A percentile compares a stretch with the other conserved stretches of the same genome.
phyloP scores from a whole-genome alignment of 2,797 vertebrate species.

The Orestias chungarensis region DNA sequence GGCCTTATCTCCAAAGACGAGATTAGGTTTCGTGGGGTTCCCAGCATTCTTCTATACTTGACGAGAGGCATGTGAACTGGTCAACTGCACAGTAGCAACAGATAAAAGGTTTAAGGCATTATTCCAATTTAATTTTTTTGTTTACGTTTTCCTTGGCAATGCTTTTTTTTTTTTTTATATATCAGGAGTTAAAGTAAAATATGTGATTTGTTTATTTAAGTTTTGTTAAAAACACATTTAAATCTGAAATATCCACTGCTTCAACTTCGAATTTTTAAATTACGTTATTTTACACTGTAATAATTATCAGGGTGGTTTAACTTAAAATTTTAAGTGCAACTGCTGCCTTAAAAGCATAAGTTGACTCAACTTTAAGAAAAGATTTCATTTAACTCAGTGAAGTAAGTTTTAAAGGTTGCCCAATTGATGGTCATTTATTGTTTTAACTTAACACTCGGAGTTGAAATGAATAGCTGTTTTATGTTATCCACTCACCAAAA shows the following conservation, averaged over 20 bases:
- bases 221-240: neutral
- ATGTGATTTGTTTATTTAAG: constrained; percentile 4
- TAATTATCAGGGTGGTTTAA: too few species aligned
- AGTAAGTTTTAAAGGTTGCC: too few species aligned
- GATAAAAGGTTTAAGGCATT: constrained; percentile 61
- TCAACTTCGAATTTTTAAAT: constrained; percentile 1
- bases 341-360: too few species aligned
- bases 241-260: neutral
- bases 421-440: too few species aligned
- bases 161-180: constrained; percentile 21
- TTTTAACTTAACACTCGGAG: too few species aligned
- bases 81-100: constrained; percentile 45
- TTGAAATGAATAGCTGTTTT: too few species aligned
- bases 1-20: constrained; percentile 74
- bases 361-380: too few species aligned
- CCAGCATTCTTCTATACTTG: constrained; percentile 49
- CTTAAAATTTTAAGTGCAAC: too few species aligned
- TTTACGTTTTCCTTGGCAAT: constrained; percentile 21
- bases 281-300: neutral
- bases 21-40: constrained; percentile 73
- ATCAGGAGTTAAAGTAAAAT: constrained; percentile 13
- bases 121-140: constrained; percentile 29
- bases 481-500: too few species aligned
- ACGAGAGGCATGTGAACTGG: constrained; percentile 58
- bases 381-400: too few species aligned